phyloP scores from a whole-genome alignment of 2,888 invertebrate species.

The Eupithecia abbreviata region DNA sequence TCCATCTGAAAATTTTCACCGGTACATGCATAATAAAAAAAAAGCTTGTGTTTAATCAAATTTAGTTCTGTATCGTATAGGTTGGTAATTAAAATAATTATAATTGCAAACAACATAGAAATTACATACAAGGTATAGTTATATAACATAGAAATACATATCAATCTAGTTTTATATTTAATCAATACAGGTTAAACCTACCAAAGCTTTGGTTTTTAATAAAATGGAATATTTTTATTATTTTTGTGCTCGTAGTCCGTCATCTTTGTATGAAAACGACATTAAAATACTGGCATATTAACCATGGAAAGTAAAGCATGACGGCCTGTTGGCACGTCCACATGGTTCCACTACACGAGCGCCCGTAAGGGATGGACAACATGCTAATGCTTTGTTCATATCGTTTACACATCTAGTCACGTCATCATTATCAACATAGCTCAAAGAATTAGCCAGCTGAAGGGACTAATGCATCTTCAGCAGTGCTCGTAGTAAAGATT shows the following conservation, averaged over 20 bases:
- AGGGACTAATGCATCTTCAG: neutral
- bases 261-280: neutral
- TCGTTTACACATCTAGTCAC: neutral
- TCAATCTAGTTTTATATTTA: neutral
- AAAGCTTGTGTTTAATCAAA: neutral
- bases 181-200: neutral
- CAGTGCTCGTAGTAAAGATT: neutral
- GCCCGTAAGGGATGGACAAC: neutral
- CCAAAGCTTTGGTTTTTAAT: neutral
- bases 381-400: neutral
- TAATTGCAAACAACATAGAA: neutral
- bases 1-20: too few species aligned
- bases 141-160: neutral
- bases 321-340: neutral
- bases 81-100: neutral
- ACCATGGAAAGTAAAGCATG: neutral
- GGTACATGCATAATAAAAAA: too few species aligned
- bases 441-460: neutral
- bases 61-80: neutral
- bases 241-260: neutral
- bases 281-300: neutral
- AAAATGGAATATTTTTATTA: neutral
- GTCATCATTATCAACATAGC: neutral
- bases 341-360: neutral
- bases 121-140: neutral